Evolutionary conservation across 2,113 vertebrate genomes (phyloP).

Genomic region (Percina caprodes): DNA sequence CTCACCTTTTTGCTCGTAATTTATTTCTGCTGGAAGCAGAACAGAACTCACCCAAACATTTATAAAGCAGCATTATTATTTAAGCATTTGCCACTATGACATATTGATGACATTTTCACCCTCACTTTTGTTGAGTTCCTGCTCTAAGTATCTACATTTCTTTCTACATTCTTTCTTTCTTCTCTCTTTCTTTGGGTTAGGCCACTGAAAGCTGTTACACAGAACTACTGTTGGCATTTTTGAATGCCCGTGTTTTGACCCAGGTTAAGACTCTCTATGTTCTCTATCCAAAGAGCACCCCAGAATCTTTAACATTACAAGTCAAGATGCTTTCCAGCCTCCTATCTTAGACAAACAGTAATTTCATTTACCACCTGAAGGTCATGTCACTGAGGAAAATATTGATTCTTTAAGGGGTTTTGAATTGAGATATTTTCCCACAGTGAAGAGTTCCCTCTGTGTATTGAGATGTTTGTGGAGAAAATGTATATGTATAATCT

Average conservation of each 20-base stretch:
- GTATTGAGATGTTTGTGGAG: not conserved
- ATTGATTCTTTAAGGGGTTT: conserved; percentile 11
- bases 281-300: conserved; percentile 14
- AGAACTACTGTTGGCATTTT: conserved; percentile 22
- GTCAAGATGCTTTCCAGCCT: not conserved
- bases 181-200: not conserved
- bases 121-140: not conserved
- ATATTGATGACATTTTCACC: conserved; percentile 25
- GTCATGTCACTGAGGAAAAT: not conserved
- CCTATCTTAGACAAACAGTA: not conserved
- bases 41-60: not conserved
- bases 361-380: conserved; percentile 27
- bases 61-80: conserved; percentile 27
- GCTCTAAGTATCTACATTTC: conserved; percentile 7
- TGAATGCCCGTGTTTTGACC: conserved; percentile 25
- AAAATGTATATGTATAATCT: not conserved
- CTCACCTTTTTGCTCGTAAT: conserved; percentile 8
- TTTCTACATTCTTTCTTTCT: too few relatives aligned
- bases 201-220: conserved; percentile 1
- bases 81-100: conserved; percentile 6
- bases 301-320: not conserved
- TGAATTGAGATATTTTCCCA: not conserved
- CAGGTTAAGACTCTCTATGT: not conserved
- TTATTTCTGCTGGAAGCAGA: too few relatives aligned
- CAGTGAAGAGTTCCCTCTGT: not conserved